Conservation (phyloP, 2,113 vertebrate species). For the Nanorana parkeri region DNA sequence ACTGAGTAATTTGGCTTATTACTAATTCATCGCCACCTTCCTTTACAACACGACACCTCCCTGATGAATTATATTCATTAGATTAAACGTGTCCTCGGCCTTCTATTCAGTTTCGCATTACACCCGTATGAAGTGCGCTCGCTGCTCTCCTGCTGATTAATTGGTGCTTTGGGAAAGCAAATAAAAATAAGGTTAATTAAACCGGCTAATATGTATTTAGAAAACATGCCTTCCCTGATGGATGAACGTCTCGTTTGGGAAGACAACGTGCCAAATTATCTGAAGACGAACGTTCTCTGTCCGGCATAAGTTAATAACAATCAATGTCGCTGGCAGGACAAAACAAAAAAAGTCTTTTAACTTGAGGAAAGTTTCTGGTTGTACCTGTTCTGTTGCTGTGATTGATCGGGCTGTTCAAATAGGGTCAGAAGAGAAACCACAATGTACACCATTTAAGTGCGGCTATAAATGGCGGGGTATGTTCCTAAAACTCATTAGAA, state of each 20-base stretch:
- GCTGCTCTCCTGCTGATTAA: background rate
- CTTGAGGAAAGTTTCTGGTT: too few relatives aligned
- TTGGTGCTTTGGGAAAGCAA: constrained; percentile 21
- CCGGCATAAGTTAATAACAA: background rate
- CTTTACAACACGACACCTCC: background rate
- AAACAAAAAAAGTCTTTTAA: background rate
- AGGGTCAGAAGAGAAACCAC: too few relatives aligned
- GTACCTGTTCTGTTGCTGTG: too few relatives aligned
- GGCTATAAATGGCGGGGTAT: too few relatives aligned
- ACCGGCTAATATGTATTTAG: background rate
- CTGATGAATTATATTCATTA: background rate
- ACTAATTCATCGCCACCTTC: background rate
- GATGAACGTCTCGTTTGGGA: background rate
- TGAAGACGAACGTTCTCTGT: background rate
- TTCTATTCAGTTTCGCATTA: background rate
- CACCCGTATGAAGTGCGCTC: background rate
- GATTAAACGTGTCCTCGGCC: background rate
- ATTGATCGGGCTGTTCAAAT: too few relatives aligned
- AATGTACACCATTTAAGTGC: too few relatives aligned
- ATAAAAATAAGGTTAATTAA: constrained; percentile 15
- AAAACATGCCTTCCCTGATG: background rate
- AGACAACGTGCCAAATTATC: background rate
- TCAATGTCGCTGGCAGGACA: background rate
- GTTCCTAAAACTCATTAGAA: too few relatives aligned
- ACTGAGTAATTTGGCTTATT: background rate